These are phyloP conservation scores for Perithous albicinctus DNA, from an alignment of 2,888 invertebrate species.

Conservation along the genomic window DNA sequence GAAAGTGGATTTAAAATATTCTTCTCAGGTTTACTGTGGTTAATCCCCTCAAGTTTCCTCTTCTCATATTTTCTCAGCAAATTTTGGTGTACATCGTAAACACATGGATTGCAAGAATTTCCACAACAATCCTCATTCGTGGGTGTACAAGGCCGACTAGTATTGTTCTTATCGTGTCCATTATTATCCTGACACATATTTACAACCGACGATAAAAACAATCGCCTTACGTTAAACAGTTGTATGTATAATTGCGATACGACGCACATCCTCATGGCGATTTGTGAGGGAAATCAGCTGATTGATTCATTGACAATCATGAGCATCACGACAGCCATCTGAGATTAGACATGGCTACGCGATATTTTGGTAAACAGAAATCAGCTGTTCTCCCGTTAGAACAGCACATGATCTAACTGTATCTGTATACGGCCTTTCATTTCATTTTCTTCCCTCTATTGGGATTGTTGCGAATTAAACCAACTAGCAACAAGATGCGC, in stretches of 20 bases:
- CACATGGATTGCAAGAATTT: conserved; percentile 80
- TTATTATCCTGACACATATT: conserved; percentile 38
- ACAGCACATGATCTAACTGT: background rate
- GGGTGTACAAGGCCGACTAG: conserved; percentile 75
- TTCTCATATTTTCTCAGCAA: conserved; percentile 76
- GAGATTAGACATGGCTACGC: background rate
- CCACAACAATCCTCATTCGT: conserved; percentile 80
- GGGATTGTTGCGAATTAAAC: too few relatives aligned
- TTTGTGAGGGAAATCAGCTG: conserved; percentile 42
- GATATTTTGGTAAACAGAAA: conserved; percentile 36
- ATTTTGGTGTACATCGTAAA: conserved; percentile 79
- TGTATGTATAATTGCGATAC: background rate
- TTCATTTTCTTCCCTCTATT: too few relatives aligned
- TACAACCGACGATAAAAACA: conserved; percentile 5
- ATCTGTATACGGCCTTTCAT: too few relatives aligned
- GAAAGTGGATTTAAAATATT: conserved; percentile 68
- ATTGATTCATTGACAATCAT: conserved; percentile 12
- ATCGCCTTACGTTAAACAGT: conserved; percentile 2
- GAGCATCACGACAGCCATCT: too few relatives aligned
- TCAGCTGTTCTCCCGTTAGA: conserved; percentile 52
- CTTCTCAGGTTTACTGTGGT: conserved; percentile 13
- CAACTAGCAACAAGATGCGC: too few relatives aligned
- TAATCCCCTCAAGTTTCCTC: conserved; percentile 62
- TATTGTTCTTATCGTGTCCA: conserved; percentile 19
- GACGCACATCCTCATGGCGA: conserved; percentile 5